Evolutionary conservation across 2,113 vertebrate species (phyloP), one percentile per base, ranked within the genome.

Genomic region (Verasper variegatus): DNA sequence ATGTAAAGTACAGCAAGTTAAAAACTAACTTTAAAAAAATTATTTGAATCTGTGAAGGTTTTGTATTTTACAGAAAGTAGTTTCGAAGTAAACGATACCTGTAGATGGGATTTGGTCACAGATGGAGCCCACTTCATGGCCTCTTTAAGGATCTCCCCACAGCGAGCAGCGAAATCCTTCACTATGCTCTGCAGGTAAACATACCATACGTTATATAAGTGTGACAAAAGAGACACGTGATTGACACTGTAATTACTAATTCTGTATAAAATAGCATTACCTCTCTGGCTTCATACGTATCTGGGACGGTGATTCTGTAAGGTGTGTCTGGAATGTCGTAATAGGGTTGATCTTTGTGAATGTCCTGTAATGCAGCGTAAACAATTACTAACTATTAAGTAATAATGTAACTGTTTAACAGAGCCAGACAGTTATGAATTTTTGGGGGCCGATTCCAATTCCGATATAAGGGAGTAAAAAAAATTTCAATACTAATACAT

Each of bases 81-180:
- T 51, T 59, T 35, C 1, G 37, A 3, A 58, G 6, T 3, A 13
- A 61, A 57, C 2, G 23, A 42, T 90, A 99, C 98, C 97, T 99
- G 98, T 2, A 99, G 92, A 72, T 99, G 98, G 71, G 98, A 99
- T 82, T 99, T 99, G 68, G 98, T 99, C 71, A 98, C 98, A 0
- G 98, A 97, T 0, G 98, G 97, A 0, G 98, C 98, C 98, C 98
- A 99, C 76, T 99, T 99, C 98, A 99, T 99, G 0, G 98, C 98
- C 74, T 99, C 98, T 74, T 99, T 98, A 0, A 99, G 94, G 83
- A 99, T 98, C 94, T 98, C 98, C 21, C 96, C 98, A 85, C 98
- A 99, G 37, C 98, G 98, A 0, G 98, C 98, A 0, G 97, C 98
- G 17, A 99, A 99, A 84, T 98, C 97, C 88, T 98, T 99, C 59